Evolutionary conservation across 2,888 invertebrate species (phyloP), one percentile per base, ranked within the genome.

Genomic region (Mellilla xanthometata): DNA sequence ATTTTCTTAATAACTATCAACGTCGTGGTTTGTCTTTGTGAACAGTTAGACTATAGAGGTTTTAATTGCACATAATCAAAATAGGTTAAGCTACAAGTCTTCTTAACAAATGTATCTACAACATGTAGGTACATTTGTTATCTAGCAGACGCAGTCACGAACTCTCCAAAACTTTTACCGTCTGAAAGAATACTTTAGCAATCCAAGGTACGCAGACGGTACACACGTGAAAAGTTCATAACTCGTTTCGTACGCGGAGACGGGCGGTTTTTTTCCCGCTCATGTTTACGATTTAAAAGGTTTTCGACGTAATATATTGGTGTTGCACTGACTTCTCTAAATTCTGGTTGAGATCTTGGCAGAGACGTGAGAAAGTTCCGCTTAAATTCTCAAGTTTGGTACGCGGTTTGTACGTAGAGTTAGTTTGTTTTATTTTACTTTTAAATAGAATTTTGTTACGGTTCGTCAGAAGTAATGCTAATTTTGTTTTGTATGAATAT

Each of bases 221-320:
- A 80, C 78, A 81, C 81, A 82, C 78, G 78, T 78, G 68, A 70
- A 78, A 80, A 78, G 75, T 81, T 83, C 79, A 80, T 81, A 77
- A 79, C 74, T 72, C 68, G 69, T 65, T 68, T 60, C 64, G 55
- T 65, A 27, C 26, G 13, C 71, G 54, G 10, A 19, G 27, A 33
- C 30, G 30, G 36, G 32, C 11, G 30, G 24, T 31, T 23, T 35
- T 36, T 36, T 36, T n/a, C 15, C 27, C 39, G 29, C 39, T 35
- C 24, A 39, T 46, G 81, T 82, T 84, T 84, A 82, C 83, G 77
- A 81, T 83, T 84, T 85, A 83, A 84, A 84, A 84, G 83, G 81
- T 79, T 84, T 80, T 68, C 68, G 80, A 80, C 81, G 76, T 85
- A 80, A 85, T 81, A 81, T 82, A 83, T 85, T 79, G 72, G 76